Conservation (phyloP, 2,888 invertebrate species). For the Conops quadrifasciatus region DNA sequence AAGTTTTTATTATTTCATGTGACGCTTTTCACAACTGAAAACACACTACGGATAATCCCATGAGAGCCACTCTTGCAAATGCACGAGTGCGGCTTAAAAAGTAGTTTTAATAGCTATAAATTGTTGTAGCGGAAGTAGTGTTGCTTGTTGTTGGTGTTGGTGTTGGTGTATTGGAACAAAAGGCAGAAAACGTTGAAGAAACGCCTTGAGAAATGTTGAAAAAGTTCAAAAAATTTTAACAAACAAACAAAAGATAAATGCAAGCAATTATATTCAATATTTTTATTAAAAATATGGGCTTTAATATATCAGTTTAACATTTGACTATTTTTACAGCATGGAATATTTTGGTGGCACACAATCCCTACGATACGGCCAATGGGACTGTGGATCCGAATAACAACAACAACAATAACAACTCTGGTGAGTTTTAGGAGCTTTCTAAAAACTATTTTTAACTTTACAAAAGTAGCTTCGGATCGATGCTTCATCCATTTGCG, state of each 20-base stretch:
- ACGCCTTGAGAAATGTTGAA: neutral
- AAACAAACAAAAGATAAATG: neutral
- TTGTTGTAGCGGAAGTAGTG: neutral
- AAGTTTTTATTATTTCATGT: conserved; percentile 32
- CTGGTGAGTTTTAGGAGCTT: conserved; percentile 38
- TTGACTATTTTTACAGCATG: conserved; percentile 53
- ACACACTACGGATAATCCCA: conserved; percentile 25
- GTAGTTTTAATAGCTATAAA: conserved; percentile 24
- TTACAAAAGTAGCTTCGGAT: too few species aligned
- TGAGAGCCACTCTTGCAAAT: conserved; percentile 29
- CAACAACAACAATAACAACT: conserved; percentile 55
- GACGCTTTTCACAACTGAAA: conserved; percentile 30
- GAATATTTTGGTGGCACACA: conserved; percentile 64
- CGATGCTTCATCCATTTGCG: too few species aligned
- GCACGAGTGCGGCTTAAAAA: conserved; percentile 32
- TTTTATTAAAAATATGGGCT: neutral
- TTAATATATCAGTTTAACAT: neutral
- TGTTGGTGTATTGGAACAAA: neutral
- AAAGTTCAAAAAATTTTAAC: conserved; percentile 8
- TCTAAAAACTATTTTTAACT: neutral
- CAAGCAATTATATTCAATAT: too few species aligned
- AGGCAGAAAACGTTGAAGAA: neutral
- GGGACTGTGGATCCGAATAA: conserved; percentile 45
- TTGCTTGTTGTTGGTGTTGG: too few species aligned
- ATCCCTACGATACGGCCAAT: conserved; percentile 57